Base-by-base conservation (phyloP, 2,888 invertebrate species). In the Brenthis ino region DNA sequence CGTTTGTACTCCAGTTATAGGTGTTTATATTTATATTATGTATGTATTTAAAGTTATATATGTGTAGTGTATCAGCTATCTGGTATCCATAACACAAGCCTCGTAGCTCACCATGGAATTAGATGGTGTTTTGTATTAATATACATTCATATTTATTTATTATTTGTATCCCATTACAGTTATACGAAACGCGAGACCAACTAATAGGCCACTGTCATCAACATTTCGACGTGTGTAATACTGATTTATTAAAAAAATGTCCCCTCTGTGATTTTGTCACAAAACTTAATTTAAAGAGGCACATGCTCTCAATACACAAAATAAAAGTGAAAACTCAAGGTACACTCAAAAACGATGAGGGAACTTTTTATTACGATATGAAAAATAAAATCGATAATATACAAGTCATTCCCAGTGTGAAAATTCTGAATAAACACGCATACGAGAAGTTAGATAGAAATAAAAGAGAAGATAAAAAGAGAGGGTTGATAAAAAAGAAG, bases 341-440 rank as follows among this genome's bases (percentile, higher is more conserved):
- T 0, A 74, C 73, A 2, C 75, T 87, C 0, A 76, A 73, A 47
- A 53, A 75, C 0, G 82, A 79, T 0, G 57, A 53, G 0, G 71
- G 74, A 6, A 82, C 82, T 0, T 82, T 86, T 0, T 79, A 82
- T 69, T 89, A 85, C 33, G 84, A 81, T 8, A 85, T 83, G n/a
- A 78, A 86, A 12, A 75, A 84, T 0, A 24, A 73, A 3, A 76
- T 80, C 3, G 75, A 79, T 0, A 65, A 68, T 11, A 67, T 82
- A 2, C 87, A 91, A 73, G 79, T 91, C 0, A 89, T 91, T 72
- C 91, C 91, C 0, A 89, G 89, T 20, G 75, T 90, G 0, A 86
- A 83, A 20, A 82, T 84, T 16, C 65, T 91, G 0, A 91, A 91
- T 43, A 85, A 83, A 65, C 77, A 77, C 0, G 89, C 86, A 0